Conservation (phyloP, 2,888 invertebrate species). For the Torymus aiolomorphi region DNA sequence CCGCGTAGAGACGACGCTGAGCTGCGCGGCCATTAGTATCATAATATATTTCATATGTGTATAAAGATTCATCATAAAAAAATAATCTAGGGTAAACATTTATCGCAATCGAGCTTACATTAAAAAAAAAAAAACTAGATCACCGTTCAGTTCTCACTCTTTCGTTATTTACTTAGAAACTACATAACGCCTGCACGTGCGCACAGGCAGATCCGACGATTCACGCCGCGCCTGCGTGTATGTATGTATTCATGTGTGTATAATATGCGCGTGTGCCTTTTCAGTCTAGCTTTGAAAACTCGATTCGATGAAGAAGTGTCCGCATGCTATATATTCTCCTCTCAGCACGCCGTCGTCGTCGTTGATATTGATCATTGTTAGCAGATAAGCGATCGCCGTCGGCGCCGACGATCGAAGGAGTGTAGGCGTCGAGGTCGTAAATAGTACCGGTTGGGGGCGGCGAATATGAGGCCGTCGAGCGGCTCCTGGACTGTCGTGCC, state of each 20-base stretch:
- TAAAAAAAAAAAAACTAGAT: slow-evolving; percentile 46
- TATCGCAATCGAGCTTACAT: slow-evolving; percentile 34
- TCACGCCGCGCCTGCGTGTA: neutral
- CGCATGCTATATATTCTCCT: too few species aligned
- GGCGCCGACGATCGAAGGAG: too few species aligned
- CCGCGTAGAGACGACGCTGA: too few species aligned
- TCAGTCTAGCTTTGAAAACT: slow-evolving; percentile 38
- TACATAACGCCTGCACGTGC: neutral
- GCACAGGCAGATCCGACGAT: slow-evolving; percentile 13
- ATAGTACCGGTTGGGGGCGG: too few species aligned
- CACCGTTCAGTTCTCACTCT: slow-evolving; percentile 56
- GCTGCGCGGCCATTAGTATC: too few species aligned
- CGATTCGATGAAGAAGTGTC: neutral
- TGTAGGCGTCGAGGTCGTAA: too few species aligned
- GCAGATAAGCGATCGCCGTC: too few species aligned
- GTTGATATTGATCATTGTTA: too few species aligned
- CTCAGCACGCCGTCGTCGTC: too few species aligned
- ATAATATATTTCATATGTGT: neutral
- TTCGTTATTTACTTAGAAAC: slow-evolving; percentile 49
- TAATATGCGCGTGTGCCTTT: slow-evolving; percentile 6
- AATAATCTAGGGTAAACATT: neutral
- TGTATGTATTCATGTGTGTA: too few species aligned
- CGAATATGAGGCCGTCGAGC: too few species aligned
- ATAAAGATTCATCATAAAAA: neutral
- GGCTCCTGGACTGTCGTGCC: too few species aligned